Base-by-base conservation (phyloP, 2,113 vertebrate genomes). In the Pleuronectes platessa region DNA sequence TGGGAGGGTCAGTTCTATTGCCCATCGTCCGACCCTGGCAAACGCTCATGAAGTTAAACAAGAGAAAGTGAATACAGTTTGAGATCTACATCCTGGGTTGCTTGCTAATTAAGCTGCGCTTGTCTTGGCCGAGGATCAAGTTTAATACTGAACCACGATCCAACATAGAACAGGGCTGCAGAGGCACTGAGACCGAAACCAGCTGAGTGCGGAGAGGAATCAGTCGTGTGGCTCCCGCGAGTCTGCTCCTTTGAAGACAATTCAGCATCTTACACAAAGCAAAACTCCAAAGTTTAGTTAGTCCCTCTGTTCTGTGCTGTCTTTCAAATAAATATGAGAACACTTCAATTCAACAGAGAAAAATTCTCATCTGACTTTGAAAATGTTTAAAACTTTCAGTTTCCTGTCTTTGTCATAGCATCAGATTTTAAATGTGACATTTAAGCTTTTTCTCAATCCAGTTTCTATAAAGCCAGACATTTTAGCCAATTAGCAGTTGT, bases 71-170 rank as follows among this genome's bases (percentile, higher is more conserved):
- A 84, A 80, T 82, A 79, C 78, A 68, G 81, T 78, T 76, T 42
- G 71, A 54, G 74, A 88, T 87, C 61, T 42, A 68, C 76, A 71
- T 87, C 89, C 83, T 56, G 84, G 78, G 70, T 65, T 31, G 77
- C 76, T 71, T 21, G 73, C 84, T 93, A 93, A 94, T 92, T 93
- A 90, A 88, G 83, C 73, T 14, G 62, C 79, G 65, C 88, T 93
- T 88, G 66, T 87, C 76, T 90, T 93, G 91, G 92, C 90, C 24
- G 55, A 13, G 23, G 67, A 61, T 90, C 87, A 88, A 89, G 61
- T 85, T 84, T 86, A 89, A 89, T 93, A 90, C 86, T 83, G 88
- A 90, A 86, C 69, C 68, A 67, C 79, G 80, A 84, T 82, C 79
- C 75, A 79, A 90, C 86, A 76, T 13, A 65, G 77, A 81, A 59